phyloP scores from a whole-genome alignment of 2,888 invertebrate species.

The Lasioglossum calceatum region DNA sequence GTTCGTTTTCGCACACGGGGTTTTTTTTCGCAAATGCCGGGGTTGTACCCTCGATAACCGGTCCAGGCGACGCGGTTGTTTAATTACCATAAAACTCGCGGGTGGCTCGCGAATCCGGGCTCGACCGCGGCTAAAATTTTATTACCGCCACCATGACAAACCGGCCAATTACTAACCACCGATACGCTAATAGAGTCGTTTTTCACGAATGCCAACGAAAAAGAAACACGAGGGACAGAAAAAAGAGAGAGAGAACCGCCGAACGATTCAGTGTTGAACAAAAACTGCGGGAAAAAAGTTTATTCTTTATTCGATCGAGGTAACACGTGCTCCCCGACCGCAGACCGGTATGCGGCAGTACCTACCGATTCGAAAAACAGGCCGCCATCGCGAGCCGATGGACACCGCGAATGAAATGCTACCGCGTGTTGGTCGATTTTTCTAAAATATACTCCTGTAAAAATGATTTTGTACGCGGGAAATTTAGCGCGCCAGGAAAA shows the following conservation, averaged over 20 bases:
- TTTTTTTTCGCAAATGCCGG: neutral
- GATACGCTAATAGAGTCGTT: constrained; percentile 47
- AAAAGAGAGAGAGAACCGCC: neutral
- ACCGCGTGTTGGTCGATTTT: neutral
- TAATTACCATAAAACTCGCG: constrained; percentile 59
- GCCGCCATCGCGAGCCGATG: neutral
- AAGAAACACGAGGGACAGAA: neutral
- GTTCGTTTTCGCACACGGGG: constrained; percentile 9
- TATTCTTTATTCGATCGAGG: constrained; percentile 50
- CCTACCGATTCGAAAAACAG: constrained; percentile 6
- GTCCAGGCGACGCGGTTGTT: constrained; percentile 41
- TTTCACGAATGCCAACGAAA: neutral
- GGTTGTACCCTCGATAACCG: constrained; percentile 51
- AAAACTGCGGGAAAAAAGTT: constrained; percentile 18
- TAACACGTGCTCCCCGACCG: constrained; percentile 39
- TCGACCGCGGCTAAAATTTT: constrained; percentile 50
- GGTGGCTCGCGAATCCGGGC: constrained; percentile 17
- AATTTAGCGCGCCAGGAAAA: neutral
- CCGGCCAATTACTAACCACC: constrained; percentile 47
- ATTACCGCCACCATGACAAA: constrained; percentile 49
- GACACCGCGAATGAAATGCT: constrained; percentile 34
- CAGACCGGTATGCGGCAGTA: neutral
- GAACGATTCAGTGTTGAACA: constrained; percentile 2
- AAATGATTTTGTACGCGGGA: neutral
- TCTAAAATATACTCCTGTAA: neutral